Conservation (phyloP, 37 sponge, comb jelly and placozoan genomes). For the Spongilla lacustris region DNA sequence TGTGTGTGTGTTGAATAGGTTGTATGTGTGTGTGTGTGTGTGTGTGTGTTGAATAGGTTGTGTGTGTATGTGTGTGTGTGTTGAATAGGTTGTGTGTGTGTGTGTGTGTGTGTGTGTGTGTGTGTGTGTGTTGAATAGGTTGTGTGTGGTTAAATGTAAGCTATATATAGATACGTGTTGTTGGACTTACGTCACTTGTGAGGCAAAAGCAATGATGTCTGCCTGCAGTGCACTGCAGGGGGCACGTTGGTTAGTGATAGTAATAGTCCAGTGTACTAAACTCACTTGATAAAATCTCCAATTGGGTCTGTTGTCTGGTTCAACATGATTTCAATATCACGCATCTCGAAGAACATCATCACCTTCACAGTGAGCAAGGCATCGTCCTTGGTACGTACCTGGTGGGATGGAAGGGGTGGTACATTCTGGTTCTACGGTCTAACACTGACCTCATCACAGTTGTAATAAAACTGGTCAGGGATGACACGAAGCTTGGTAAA, state of each 20-base stretch:
- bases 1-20: neutral
- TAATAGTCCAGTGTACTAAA: neutral
- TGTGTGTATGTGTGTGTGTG: too few relatives aligned
- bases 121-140: too few relatives aligned
- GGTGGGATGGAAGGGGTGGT: neutral
- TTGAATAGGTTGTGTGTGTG: too few relatives aligned
- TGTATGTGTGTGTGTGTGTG: neutral
- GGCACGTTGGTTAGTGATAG: neutral
- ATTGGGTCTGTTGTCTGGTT: constrained; percentile 88
- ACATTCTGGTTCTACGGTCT: neutral
- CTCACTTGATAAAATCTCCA: constrained; percentile 90
- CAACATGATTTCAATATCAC: constrained; percentile 79
- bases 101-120: too few relatives aligned
- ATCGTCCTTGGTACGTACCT: constrained; percentile 91
- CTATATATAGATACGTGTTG: too few relatives aligned
- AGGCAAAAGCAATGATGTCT: constrained; percentile 85
- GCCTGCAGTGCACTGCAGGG: constrained; percentile 70
- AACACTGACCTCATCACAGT: constrained; percentile 68
- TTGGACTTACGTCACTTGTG: constrained; percentile 73
- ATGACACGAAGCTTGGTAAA: constrained; percentile 89
- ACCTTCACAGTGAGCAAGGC: constrained; percentile 86
- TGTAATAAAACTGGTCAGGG: constrained; percentile 95
- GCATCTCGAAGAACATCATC: constrained; percentile 92
- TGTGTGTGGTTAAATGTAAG: too few relatives aligned
- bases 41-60: too few relatives aligned